A percentile compares a stretch with the other conserved stretches of the same genome.
These are phyloP conservation scores for Carpatolechia fugitivella DNA, from an alignment of 2,888 invertebrate genomes.

Conservation along the genomic window DNA sequence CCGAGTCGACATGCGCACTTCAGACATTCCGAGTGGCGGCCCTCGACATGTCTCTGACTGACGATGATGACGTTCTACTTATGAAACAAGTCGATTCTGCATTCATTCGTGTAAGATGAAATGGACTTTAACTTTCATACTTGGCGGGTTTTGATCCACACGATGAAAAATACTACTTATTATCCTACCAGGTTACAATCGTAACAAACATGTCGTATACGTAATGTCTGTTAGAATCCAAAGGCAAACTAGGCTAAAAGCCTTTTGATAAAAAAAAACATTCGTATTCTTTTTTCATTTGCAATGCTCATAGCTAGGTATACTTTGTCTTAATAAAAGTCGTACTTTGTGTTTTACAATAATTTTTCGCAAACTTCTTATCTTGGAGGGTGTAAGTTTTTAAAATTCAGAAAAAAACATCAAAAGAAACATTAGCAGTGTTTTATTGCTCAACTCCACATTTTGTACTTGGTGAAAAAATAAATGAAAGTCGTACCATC, in stretches of 20 bases:
- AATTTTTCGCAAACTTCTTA: not conserved
- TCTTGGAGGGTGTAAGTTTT: not conserved
- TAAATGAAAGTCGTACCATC: conserved; percentile 22
- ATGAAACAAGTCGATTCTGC: conserved; percentile 17
- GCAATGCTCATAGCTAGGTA: not conserved
- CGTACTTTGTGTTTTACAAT: not conserved
- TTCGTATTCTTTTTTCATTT: not conserved
- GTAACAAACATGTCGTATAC: too few species aligned
- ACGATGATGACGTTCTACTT: conserved; percentile 33
- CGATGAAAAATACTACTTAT: too few species aligned
- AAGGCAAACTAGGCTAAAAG: too few species aligned
- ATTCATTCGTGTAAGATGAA: not conserved
- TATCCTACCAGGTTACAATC: too few species aligned
- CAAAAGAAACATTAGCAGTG: conserved; percentile 24
- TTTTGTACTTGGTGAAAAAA: conserved; percentile 16
- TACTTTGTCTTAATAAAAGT: not conserved
- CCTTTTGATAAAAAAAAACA: too few species aligned
- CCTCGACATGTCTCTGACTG: conserved; percentile 39
- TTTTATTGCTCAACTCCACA: conserved; percentile 17
- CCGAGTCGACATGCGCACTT: conserved; percentile 22
- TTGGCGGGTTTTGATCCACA: too few species aligned
- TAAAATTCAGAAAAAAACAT: conserved; percentile 11
- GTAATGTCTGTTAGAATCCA: not conserved
- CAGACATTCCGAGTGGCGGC: conserved; percentile 33
- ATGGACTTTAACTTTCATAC: not conserved